Conservation (phyloP, 2,888 invertebrate genomes). For the Tiliacea citrago region DNA sequence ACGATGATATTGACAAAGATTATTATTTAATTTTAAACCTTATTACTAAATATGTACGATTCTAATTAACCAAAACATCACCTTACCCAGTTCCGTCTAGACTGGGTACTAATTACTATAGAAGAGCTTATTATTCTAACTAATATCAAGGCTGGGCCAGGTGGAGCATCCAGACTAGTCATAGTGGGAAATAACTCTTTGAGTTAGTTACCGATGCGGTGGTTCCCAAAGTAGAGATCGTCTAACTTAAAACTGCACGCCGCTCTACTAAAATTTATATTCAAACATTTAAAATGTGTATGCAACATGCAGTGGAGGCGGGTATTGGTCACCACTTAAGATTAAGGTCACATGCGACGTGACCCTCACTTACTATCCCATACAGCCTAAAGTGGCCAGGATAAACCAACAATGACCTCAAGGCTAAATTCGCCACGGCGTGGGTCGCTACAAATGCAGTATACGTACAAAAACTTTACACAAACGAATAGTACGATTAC, state of each 20-base stretch:
- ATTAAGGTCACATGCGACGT: not conserved
- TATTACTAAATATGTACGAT: conserved; percentile 1
- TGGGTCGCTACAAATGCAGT: not conserved
- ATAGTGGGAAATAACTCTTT: not conserved
- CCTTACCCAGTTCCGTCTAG: not conserved
- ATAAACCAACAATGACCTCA: not conserved
- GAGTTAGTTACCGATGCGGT: not conserved
- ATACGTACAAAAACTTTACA: not conserved
- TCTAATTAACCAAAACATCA: not conserved
- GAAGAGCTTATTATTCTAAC: not conserved
- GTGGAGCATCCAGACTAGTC: not conserved
- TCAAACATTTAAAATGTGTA: no score
- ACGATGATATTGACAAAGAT: not conserved
- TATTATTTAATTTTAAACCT: not conserved
- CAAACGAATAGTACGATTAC: not conserved
- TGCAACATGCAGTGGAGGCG: no score
- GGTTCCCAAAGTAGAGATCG: no score
- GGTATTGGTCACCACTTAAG: no score
- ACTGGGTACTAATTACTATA: not conserved
- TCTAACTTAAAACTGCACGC: no score
- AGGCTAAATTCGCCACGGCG: not conserved
- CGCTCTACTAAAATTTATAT: no score
- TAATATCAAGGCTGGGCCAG: not conserved
- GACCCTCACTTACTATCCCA: not conserved
- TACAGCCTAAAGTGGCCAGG: not conserved